Evolutionary conservation across 2,113 vertebrate genomes (phyloP).

Genomic region (Suncus etruscus): DNA sequence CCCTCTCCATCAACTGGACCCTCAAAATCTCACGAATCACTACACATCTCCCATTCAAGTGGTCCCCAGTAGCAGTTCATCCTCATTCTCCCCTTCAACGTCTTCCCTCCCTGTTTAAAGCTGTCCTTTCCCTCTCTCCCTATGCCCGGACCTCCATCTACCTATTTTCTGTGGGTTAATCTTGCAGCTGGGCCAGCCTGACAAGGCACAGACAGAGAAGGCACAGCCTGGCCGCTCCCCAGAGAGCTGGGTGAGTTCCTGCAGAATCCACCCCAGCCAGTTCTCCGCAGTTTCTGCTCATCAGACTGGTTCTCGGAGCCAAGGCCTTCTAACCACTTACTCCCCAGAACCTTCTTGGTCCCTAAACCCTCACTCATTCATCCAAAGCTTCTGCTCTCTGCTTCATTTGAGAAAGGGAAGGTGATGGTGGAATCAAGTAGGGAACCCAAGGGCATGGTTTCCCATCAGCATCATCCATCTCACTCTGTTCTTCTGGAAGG

Average conservation of each 20-base stretch:
- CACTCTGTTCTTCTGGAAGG: neutral
- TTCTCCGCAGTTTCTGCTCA: constrained; percentile 64
- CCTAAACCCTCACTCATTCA: neutral
- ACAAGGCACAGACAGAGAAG: constrained; percentile 42
- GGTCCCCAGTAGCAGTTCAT: neutral
- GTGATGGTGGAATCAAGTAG: constrained; percentile 1
- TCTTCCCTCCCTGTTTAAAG: neutral
- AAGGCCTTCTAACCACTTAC: neutral
- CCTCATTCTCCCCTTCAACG: neutral
- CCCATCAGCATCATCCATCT: neutral
- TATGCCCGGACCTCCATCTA: neutral
- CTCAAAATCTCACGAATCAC: neutral
- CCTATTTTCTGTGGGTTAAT: constrained; percentile 46
- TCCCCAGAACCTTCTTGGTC: constrained; percentile 32
- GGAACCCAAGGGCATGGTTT: neutral
- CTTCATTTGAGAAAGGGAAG: neutral
- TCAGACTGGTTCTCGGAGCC: constrained; percentile 48
- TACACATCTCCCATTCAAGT: neutral
- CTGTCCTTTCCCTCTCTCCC: neutral
- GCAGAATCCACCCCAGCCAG: constrained; percentile 62
- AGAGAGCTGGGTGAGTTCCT: constrained; percentile 53
- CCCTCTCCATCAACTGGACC: neutral
- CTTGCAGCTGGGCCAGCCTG: constrained; percentile 56
- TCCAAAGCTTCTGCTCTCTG: neutral
- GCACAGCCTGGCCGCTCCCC: constrained; percentile 60